Base-by-base conservation (phyloP, 2,797 vertebrate genomes). In the Petrocephalus sullivani region DNA sequence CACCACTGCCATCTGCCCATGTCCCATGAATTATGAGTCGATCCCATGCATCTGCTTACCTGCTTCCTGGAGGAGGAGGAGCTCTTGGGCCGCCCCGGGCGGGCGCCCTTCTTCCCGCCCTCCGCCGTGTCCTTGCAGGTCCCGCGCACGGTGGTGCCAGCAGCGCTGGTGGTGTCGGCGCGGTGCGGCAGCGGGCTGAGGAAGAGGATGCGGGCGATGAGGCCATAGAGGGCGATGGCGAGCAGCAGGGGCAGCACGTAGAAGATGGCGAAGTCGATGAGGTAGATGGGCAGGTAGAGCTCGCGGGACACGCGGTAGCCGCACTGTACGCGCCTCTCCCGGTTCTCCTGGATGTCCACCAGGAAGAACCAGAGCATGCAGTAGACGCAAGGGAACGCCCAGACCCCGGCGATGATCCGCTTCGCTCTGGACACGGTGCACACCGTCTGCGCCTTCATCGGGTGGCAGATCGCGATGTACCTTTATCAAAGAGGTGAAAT, bases 311-410 rank as follows among this genome's bases (percentile, higher is more conserved):
- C 96, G 51, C 92, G 94, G 94, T 97, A 97, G 87, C 96, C 95
- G 0, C 96, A 97, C 91, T 95, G 94, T 71, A 95, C 92, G 0
- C 94, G 93, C 49, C 92, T 93, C 3, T 93, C 92, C 19, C 90
- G 88, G 64, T 90, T 92, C 56, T 96, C 93, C 78, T 96, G 95
- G 89, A 97, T 96, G 90, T 97, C 96, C 87, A 96, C 95, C 92
- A 97, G 93, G 94, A 97, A 97, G 83, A 97, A 95, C 96, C 97
- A 97, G 75, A 97, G 91, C 93, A 95, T 94, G 92, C 96, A 97
- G 92, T 96, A 96, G 81, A 96, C 51, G 0, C 96, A 96, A 57
- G 93, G 97, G 90, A 95, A 92, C 54, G 93, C 91, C 96, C 96
- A 96, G 57, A 97, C 93, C 0, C 93, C 93, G 0, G 94, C 89